Evolutionary conservation across 2,888 invertebrate genomes (phyloP), one percentile per base, ranked within the genome.

Genomic region (Napeogenes sylphis): DNA sequence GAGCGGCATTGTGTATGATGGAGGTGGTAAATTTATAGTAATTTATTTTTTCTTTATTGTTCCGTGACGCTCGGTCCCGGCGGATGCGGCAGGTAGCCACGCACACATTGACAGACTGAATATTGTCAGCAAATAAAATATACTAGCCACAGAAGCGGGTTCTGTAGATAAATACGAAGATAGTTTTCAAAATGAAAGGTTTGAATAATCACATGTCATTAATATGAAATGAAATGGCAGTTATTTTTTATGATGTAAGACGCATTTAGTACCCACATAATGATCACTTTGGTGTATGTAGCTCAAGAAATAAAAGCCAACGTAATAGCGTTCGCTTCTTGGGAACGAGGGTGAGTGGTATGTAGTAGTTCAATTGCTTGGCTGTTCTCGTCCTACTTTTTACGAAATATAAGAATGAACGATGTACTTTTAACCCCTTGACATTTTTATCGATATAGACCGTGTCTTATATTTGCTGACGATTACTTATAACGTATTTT

Each of bases 21-120:
- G 76, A 81, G 82, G 75, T 79, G 78, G 77, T 81, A 75, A 76
- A 70, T 73, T 62, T 72, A 70, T 58, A 68, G 55, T 69, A 56
- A 64, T 69, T 68, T 67, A 64, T 56, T 65, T 71, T 79, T 78
- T 81, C 81, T 83, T 68, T 66, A 56, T 81, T 77, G 72, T 79
- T 77, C 76, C 76, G 79, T 79, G 80, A 78, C 78, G 62, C 77
- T 61, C 57, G 61, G 62, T 60, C 57, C 58, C 64, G 61, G 64
- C 71, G 75, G 74, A 71, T 85, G 79, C 81, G 76, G 82, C 89
- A 88, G 88, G 89, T 88, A 89, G 87, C 75, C 73, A 81, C 85
- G 60, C 87, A 84, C 82, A 86, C 87, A 83, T 71, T 68, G 73
- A 79, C 74, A 77, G 67, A 63, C 71, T 71, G 75, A 75, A 74